These are phyloP conservation scores for Setophaga petechia DNA, from an alignment of 2,113 vertebrate genomes.

Conservation along the genomic window DNA sequence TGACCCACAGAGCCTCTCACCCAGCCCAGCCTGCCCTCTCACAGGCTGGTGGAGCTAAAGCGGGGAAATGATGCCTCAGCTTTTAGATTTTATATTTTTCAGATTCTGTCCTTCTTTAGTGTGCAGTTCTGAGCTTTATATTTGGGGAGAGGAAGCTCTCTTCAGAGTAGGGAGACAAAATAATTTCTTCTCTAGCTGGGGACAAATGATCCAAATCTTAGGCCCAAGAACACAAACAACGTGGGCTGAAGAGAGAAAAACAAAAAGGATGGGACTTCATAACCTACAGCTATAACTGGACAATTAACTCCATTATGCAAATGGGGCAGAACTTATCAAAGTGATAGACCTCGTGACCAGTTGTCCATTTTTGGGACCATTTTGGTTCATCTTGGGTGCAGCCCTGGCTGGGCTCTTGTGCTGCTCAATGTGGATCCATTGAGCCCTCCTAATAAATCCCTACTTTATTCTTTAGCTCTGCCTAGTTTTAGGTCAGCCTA, in stretches of 20 bases:
- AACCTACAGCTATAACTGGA: not conserved
- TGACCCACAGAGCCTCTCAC: not conserved
- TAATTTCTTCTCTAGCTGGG: not conserved
- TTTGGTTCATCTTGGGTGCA: not conserved
- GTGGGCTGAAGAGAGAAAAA: not conserved
- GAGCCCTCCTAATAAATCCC: not conserved
- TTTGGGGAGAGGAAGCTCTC: not conserved
- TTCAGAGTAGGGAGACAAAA: not conserved
- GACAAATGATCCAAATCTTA: not conserved
- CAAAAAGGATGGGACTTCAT: not conserved
- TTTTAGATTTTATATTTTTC: not conserved
- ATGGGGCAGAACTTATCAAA: not conserved
- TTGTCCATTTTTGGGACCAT: not conserved
- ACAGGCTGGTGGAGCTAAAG: not conserved
- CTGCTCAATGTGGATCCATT: not conserved
- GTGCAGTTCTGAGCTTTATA: not conserved
- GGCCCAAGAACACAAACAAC: not conserved
- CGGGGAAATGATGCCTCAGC: not conserved
- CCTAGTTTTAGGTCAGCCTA: not conserved
- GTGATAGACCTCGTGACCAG: not conserved
- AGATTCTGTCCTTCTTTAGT: not conserved
- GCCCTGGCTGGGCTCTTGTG: not conserved
- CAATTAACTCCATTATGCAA: not conserved
- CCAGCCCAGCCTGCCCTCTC: not conserved
- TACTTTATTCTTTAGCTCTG: not conserved